These are phyloP conservation scores for Coelinius sp. DNA, from an alignment of 2,888 invertebrate genomes.

Conservation along the genomic window DNA sequence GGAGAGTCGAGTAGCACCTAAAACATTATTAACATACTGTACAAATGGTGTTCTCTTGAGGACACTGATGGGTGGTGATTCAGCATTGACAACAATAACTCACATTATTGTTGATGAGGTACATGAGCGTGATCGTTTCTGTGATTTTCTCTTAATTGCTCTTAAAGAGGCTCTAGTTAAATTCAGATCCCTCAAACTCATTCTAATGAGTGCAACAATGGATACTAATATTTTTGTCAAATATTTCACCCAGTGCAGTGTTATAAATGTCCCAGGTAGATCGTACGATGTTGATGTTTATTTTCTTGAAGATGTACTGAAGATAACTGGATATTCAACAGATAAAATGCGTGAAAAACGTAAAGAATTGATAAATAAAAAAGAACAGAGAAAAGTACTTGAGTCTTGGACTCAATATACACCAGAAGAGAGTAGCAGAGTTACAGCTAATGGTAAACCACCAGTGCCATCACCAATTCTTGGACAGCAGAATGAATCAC, in stretches of 20 bases:
- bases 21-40: conserved; percentile 89
- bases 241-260: conserved; percentile 87
- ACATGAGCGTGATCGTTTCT: conserved; percentile 93
- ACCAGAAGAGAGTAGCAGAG: conserved; percentile 47
- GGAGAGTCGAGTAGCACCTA: conserved; percentile 86
- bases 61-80: conserved; percentile 87
- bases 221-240: conserved; percentile 85
- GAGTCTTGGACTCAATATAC: conserved; percentile 69
- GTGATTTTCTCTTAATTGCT: conserved; percentile 92
- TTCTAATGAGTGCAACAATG: conserved; percentile 96
- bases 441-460: not conserved
- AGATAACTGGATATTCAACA: conserved; percentile 74
- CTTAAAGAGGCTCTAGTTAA: conserved; percentile 82
- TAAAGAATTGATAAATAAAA: conserved; percentile 64
- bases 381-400: conserved; percentile 65
- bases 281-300: conserved; percentile 82
- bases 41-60: conserved; percentile 93
- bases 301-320: conserved; percentile 86
- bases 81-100: conserved; percentile 80
- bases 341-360: conserved; percentile 70
- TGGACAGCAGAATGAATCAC: conserved; percentile 61
- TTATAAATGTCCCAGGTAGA: conserved; percentile 84
- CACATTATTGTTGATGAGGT: conserved; percentile 95
- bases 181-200: conserved; percentile 81
- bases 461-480: conserved; percentile 46